Evolutionary conservation across 2,888 invertebrate genomes (phyloP).

Genomic region (Cylindroiulus punctatus): DNA sequence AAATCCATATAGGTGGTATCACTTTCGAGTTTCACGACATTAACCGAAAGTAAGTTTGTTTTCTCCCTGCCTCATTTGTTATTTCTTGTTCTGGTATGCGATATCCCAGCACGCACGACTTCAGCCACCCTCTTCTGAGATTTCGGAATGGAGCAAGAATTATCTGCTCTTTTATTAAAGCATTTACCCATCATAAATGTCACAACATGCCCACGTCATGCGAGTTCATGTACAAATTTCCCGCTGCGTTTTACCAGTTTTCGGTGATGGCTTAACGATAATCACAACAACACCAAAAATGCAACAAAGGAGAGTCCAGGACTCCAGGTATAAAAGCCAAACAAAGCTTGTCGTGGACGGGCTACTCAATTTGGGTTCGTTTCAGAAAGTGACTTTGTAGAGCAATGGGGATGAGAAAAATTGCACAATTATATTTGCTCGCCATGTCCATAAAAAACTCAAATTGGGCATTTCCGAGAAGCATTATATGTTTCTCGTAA

Average conservation of each 20-base stretch:
- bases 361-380: not conserved
- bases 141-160: constrained; percentile 9
- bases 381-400: constrained; percentile 17
- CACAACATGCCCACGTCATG: constrained; percentile 36
- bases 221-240: constrained; percentile 47
- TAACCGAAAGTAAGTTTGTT: not conserved
- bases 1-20: not conserved
- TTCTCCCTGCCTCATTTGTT: constrained; percentile 14
- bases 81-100: constrained; percentile 21
- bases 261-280: constrained; percentile 44
- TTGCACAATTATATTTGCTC: not conserved
- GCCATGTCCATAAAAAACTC: not conserved
- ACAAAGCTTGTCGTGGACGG: not conserved
- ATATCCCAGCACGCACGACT: constrained; percentile 9
- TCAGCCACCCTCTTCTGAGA: constrained; percentile 16
- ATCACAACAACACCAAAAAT: constrained; percentile 30
- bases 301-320: constrained; percentile 16
- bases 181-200: constrained; percentile 44
- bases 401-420: not conserved
- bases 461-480: not conserved
- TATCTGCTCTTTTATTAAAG: constrained; percentile 40
- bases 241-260: constrained; percentile 40
- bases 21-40: not conserved
- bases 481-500: not conserved
- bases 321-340: not conserved